Percentiles rank a stretch among this genome's conserved stretches.
These are phyloP conservation scores for Plecturocebus donacophilus DNA, from an alignment of 2,113 vertebrate species.

Conservation along the genomic window DNA sequence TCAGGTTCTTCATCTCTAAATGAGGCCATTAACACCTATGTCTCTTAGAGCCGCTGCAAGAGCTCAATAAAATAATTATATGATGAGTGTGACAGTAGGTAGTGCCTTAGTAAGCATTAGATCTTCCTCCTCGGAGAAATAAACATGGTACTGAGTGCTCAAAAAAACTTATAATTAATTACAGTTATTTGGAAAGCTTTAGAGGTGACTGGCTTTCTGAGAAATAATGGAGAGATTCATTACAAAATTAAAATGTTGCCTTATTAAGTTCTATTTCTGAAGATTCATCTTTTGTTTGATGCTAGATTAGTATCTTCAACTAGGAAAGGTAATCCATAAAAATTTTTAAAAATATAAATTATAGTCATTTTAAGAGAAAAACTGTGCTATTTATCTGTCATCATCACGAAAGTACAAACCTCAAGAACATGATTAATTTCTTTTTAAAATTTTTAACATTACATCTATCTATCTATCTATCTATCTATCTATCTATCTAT, in stretches of 20 bases:
- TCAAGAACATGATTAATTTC: background rate
- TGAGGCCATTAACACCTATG: background rate
- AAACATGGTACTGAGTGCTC: background rate
- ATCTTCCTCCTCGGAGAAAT: background rate
- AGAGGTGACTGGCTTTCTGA: background rate
- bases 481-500: too few relatives aligned
- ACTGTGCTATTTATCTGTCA: background rate
- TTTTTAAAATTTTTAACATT: background rate
- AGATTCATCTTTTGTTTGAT: background rate
- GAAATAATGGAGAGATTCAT: background rate
- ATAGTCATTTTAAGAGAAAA: conserved; percentile 9
- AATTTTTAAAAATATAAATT: background rate
- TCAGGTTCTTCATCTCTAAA: background rate
- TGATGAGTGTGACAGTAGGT: background rate
- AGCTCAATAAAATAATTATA: background rate
- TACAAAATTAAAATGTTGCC: background rate
- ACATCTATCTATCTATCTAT: too few relatives aligned
- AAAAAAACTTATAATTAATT: background rate
- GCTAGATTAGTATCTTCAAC: background rate
- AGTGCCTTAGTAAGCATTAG: background rate
- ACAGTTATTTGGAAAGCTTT: background rate
- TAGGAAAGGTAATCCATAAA: background rate
- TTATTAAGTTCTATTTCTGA: background rate
- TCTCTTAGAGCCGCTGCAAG: background rate
- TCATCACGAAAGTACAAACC: background rate